A percentile compares a stretch with the other conserved stretches of the same genome.
phyloP scores from a whole-genome alignment of 2,113 vertebrate species.

The Sisor rabdophorus region DNA sequence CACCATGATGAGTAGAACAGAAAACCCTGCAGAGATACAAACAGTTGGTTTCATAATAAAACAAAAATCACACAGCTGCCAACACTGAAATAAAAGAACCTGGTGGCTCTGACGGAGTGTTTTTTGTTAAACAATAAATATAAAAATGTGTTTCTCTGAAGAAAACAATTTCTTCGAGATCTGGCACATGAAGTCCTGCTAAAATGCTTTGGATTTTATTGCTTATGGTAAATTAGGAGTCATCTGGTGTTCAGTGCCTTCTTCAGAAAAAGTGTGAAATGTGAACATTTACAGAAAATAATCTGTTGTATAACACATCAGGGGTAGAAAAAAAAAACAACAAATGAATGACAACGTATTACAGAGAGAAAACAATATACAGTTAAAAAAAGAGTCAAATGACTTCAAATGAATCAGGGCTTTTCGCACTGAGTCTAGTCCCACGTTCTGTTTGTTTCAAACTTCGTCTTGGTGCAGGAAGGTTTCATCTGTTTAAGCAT shows the following conservation, averaged over 20 bases:
- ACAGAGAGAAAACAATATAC: background rate
- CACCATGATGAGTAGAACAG: background rate
- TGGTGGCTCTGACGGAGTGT: background rate
- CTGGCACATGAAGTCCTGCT: no score
- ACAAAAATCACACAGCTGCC: slow-evolving; percentile 34
- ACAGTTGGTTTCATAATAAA: slow-evolving; percentile 5
- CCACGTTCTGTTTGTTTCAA: no score
- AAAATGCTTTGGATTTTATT: background rate
- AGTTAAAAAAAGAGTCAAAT: no score
- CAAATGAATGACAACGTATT: no score
- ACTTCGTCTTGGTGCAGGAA: no score
- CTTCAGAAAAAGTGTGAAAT: background rate
- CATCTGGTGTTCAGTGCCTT: slow-evolving; percentile 13
- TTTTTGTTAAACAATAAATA: background rate
- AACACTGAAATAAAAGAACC: background rate
- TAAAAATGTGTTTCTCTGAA: background rate
- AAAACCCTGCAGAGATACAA: background rate
- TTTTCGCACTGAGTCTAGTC: no score
- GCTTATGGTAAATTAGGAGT: background rate
- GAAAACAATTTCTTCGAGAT: background rate
- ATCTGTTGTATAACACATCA: background rate
- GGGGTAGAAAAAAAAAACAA: background rate
- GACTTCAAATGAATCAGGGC: no score
- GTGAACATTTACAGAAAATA: background rate
- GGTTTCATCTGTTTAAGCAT: no score